Conservation (phyloP, 2,113 vertebrate genomes). For the Nothobranchius kuhntae region DNA sequence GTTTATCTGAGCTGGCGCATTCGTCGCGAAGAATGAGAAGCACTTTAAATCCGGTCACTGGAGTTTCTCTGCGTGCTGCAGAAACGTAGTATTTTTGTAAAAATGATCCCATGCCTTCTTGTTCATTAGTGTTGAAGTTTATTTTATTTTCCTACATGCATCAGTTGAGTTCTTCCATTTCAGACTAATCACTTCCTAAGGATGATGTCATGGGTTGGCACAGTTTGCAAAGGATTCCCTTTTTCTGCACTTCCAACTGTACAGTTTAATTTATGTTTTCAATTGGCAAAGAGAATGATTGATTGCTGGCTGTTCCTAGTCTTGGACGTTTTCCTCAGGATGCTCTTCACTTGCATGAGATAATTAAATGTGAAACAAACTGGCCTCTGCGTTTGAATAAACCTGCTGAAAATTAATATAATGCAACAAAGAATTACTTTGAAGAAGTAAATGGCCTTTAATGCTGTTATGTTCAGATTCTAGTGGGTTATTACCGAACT, state of each 20-base stretch:
- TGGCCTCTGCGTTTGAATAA: conserved; percentile 18
- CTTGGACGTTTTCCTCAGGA: conserved; percentile 60
- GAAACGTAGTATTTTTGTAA: neutral
- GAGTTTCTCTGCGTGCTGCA: conserved; percentile 7
- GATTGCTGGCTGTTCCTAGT: conserved; percentile 16
- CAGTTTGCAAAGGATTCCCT: neutral
- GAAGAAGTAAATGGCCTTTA: conserved; percentile 7
- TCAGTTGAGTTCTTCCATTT: neutral
- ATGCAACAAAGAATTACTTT: neutral
- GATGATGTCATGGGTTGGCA: neutral
- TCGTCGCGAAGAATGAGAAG: neutral
- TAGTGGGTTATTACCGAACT: conserved; percentile 8
- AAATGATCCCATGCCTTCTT: neutral
- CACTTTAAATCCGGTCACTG: conserved; percentile 37
- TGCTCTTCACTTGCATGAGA: conserved; percentile 42
- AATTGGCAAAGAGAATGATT: conserved; percentile 8
- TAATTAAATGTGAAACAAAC: conserved; percentile 3
- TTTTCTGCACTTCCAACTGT: neutral
- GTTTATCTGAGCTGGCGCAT: neutral
- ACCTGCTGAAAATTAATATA: neutral
- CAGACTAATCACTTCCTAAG: neutral
- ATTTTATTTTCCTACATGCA: neutral
- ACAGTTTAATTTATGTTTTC: conserved; percentile 10
- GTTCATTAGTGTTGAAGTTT: neutral
- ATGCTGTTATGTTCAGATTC: neutral